Evolutionary conservation across 2,888 invertebrate species (phyloP), one percentile per base, ranked within the genome.

Genomic region (Callimorpha dominula): DNA sequence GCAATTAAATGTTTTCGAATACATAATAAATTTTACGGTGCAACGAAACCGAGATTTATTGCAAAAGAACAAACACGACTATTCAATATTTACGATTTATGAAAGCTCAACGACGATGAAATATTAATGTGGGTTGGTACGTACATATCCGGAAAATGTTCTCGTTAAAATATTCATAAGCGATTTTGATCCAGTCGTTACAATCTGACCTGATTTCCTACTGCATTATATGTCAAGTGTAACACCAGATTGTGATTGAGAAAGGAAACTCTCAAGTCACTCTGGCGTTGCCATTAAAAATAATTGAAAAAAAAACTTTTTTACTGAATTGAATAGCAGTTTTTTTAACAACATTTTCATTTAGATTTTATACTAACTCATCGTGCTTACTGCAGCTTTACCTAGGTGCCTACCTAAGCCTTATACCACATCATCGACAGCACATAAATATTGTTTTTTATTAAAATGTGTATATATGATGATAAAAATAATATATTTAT

Each of bases 81-180:
- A 78, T 74, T 82, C 68, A 80, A 72, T 77, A 80, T 60, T 79
- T 69, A 72, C 72, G 82, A 65, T 72, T 82, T 72, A 74, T 82
- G 80, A 71, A 71, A 62, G 54, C 31, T 54, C 43, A 17, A 57
- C 20, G 9, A 50, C 49, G 17, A 54, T 80, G 67, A 80, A 80
- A 74, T 74, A 82, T 80, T 71, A 77, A 80, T 77, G 70, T 74
- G 1, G 14, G 7, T 5, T 77, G 49, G 31, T 50, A 80, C 43
- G 14, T 68, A 52, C 20, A 20, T 46, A 68, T 57, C 31, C 20
- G 57, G 12, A 57, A 68, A 43, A 14, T 46, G n/a, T 42, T 20
- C 57, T 15, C 43, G 20, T 14, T 57, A 68, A 68, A 68, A 67
- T 67, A 67, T 67, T 67, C 52, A 67, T 17, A 9, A 52, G 15